These are phyloP conservation scores for Rhynchophorus ferrugineus DNA, from an alignment of 1,140 invertebrate genomes.

Conservation along the genomic window DNA sequence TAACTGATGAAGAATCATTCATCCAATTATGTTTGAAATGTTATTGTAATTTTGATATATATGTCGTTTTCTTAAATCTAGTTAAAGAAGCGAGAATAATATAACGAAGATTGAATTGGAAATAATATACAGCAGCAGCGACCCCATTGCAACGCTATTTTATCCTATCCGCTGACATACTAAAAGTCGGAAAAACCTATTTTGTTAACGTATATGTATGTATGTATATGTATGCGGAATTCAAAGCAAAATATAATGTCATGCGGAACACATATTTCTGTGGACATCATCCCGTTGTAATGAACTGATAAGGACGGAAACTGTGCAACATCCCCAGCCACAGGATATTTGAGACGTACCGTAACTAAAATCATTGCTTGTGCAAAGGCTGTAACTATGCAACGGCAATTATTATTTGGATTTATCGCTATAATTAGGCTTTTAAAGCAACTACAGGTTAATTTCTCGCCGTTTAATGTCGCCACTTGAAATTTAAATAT, in stretches of 20 bases:
- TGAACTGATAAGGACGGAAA: conserved; percentile 16
- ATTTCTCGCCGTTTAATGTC: no score
- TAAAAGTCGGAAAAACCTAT: conserved; percentile 10
- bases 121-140: no score
- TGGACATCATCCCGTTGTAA: conserved; percentile 12
- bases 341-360: conserved; percentile 8
- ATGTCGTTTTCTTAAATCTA: no score
- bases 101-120: no score
- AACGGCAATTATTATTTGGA: conserved; percentile 10
- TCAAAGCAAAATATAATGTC: conserved; percentile 16
- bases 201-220: conserved; percentile 4
- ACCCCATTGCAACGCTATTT: no score
- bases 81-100: no score
- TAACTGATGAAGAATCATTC: no score
- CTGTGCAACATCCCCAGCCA: conserved; percentile 11
- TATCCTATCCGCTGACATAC: background rate
- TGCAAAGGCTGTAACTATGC: conserved; percentile 6
- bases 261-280: conserved; percentile 11
- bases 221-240: conserved; percentile 7
- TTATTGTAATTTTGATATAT: no score
- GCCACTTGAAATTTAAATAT: no score
- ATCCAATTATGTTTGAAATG: no score
- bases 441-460: no score
- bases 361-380: conserved; percentile 4
- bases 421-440: conserved; percentile 5